These are phyloP conservation scores for Campylomormyrus numenius DNA, from an alignment of 2,113 vertebrate genomes.

Conservation along the genomic window DNA sequence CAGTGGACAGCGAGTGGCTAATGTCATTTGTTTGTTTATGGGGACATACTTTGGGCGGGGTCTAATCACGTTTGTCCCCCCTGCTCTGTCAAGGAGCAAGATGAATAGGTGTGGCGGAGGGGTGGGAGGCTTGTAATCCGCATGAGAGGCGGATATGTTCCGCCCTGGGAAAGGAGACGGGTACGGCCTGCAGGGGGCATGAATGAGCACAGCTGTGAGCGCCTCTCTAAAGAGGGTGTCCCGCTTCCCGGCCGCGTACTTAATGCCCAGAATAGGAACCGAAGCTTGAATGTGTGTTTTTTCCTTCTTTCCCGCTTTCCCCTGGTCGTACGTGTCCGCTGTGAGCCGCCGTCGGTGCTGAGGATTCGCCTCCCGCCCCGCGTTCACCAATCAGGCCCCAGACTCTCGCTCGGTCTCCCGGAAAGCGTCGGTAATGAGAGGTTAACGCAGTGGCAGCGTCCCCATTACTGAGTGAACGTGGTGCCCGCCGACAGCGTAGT, in stretches of 20 bases:
- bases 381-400: constrained; percentile 61
- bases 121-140: constrained; percentile 6
- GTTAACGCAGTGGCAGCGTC: constrained; percentile 94
- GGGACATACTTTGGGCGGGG: constrained; percentile 63
- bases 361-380: constrained; percentile 64
- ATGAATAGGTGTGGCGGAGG: constrained; percentile 43
- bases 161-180: neutral
- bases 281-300: constrained; percentile 30
- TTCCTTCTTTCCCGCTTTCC: constrained; percentile 8
- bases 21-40: constrained; percentile 74
- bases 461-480: constrained; percentile 99
- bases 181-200: neutral
- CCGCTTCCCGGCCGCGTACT: constrained; percentile 47
- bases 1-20: constrained; percentile 51
- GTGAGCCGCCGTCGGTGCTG: constrained; percentile 63
- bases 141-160: neutral
- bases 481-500: constrained; percentile 94
- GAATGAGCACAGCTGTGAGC: constrained; percentile 12
- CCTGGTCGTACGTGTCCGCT: constrained; percentile 33
- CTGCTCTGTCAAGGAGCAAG: constrained; percentile 55
- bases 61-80: constrained; percentile 64
- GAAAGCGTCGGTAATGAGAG: constrained; percentile 95
- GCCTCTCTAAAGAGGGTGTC: neutral
- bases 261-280: constrained; percentile 55
- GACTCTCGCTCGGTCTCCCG: constrained; percentile 62